Evolutionary conservation across 2,797 vertebrate genomes (phyloP), one percentile per base, ranked within the genome.

Genomic region (Hirundo rustica): DNA sequence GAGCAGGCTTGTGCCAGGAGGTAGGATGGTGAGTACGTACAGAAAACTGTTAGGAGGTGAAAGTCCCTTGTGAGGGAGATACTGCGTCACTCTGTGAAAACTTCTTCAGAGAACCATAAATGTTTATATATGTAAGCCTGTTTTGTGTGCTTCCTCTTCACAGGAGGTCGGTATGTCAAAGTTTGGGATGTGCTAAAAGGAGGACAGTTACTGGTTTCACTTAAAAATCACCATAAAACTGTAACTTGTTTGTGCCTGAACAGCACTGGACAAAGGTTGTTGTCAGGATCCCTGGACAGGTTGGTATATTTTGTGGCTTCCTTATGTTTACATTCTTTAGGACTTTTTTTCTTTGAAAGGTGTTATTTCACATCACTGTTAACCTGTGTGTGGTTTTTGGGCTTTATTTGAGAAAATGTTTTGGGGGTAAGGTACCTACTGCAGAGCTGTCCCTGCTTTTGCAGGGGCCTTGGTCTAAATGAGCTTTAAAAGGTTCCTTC

Each of bases 191-290:
- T 99, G 80, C 96, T 99, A 5, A 99, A 99, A 98, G 99, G 99
- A 10, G 99, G 99, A 36, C 99, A 99, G 54, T 97, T 98, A 50
- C 96, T 99, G 12, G 99, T 99, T 64, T 99, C 99, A 29, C 97
- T 99, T 95, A 99, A 98, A 97, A 99, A 99, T 97, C 99, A 99
- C 93, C 99, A 99, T 97, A 99, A 99, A 97, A 99, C 99, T 1
- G 99, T 99, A 82, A 99, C 99, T 2, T 98, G 98, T 92, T 97
- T 99, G 68, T 99, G 98, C 97, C 97, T 99, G 84, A 99, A 98
- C 97, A 98, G 98, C 94, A 99, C 98, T 10, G 98, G 99, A 44
- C 98, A 99, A 95, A 98, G 99, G 82, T 96, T 99, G 48, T 97
- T 99, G 66, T 99, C 99, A 22, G 99, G 98, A 40, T 99, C 99